phyloP scores from a whole-genome alignment of 2,797 vertebrate species.

The Halcyon leucocephala region DNA sequence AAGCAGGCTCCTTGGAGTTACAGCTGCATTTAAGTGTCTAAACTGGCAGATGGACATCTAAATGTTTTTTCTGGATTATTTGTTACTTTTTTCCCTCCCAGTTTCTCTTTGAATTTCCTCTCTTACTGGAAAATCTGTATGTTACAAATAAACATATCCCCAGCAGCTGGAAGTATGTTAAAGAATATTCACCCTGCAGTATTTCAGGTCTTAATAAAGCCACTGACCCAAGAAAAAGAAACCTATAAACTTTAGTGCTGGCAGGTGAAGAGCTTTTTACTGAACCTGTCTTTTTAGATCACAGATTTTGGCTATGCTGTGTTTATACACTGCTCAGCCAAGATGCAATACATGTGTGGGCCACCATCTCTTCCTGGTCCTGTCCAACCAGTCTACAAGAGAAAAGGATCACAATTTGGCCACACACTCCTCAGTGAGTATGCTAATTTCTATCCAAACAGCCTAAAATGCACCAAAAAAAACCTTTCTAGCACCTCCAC shows the following conservation, averaged over 20 bases:
- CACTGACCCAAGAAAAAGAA: constrained; percentile 39
- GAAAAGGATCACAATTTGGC: neutral
- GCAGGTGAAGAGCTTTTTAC: constrained; percentile 4
- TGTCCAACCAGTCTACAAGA: neutral
- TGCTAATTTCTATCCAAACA: neutral
- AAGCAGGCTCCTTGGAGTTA: neutral
- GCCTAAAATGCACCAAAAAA: neutral
- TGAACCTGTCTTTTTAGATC: neutral
- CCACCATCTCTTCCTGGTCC: neutral
- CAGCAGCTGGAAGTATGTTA: neutral
- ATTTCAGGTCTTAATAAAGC: constrained; percentile 42
- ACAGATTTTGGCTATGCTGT: neutral
- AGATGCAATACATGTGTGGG: neutral
- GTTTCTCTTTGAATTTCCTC: neutral
- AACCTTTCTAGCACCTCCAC: neutral
- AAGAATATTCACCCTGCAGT: neutral
- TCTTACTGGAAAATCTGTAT: neutral
- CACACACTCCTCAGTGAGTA: accelerated
- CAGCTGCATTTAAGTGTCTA: neutral
- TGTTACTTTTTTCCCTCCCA: neutral
- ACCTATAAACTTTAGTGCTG: constrained; percentile 35
- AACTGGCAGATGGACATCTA: neutral
- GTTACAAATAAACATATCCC: neutral
- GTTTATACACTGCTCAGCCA: neutral
- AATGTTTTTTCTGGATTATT: neutral